Base-by-base conservation (phyloP, 2,113 vertebrate genomes). In the Tympanuchus pallidicinctus region DNA sequence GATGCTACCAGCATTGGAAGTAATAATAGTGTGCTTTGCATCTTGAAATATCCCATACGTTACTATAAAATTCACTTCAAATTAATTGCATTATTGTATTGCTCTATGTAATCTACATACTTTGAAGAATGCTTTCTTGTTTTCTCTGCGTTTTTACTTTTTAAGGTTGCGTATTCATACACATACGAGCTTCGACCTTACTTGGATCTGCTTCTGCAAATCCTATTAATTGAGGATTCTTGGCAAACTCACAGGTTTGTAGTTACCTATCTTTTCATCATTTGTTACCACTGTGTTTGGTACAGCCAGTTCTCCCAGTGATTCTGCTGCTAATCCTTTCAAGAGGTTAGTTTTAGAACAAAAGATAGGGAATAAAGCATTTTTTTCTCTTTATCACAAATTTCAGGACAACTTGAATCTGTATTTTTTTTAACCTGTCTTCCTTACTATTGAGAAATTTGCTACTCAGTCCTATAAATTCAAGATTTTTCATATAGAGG, bases 161-260 rank as follows among this genome's bases (percentile, higher is more conserved):
- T 80, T 85, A 95, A 99, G 99, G 99, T 99, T 97, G 99, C 99
- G 5, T 99, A 99, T 97, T 99, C 99, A 42, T 99, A 99, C 66
- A 99, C 99, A 3, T 99, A 99, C 0, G 99, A 99, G 96, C 98
- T 99, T 96, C 98, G 99, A 97, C 99, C 99, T 97, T 99, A 99
- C 74, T 98, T 99, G 98, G 99, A 99, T 98, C 97, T 99, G 94
- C 98, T 99, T 96, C 97, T 99, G 88, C 99, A 99, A 96, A 99
- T 99, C 92, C 97, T 99, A 83, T 98, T 99, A 96, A 99, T 99
- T 90, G 99, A 99, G 94, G 99, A 99, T 95, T 99, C 99, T 38
- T 99, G 99, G 99, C 99, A 99, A 96, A 99, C 99, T 75, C 99
- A 99, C 98, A 99, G 99, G 99, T 99, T 84, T 91, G 98, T 94